Conservation (phyloP, 2,113 vertebrate genomes). For the Trichomycterus rosablanca region DNA sequence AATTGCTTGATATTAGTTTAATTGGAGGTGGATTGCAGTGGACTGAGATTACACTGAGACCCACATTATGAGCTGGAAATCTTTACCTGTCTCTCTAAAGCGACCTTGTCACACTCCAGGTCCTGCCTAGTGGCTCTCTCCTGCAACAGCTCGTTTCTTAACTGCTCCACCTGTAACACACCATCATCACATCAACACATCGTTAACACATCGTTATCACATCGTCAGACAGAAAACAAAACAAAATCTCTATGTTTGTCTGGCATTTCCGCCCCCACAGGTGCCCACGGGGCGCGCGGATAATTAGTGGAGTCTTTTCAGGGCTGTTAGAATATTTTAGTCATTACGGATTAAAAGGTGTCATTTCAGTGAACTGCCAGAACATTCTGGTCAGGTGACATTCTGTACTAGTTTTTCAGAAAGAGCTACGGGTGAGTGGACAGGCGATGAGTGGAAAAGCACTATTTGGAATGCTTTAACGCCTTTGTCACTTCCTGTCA, state of each 20-base stretch:
- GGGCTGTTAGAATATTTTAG: not conserved
- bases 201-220: conserved; percentile 18
- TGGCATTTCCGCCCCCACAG: no score
- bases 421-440: not conserved
- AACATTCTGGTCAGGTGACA: conserved; percentile 49
- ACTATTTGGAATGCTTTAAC: conserved; percentile 1
- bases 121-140: conserved; percentile 88
- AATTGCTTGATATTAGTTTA: no score
- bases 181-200: conserved; percentile 50
- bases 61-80: conserved; percentile 5
- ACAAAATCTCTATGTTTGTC: not conserved
- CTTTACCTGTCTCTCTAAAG: conserved; percentile 92
- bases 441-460: not conserved
- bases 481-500: no score
- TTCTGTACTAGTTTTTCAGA: conserved; percentile 32
- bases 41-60: not conserved
- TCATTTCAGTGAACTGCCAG: conserved; percentile 37
- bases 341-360: conserved; percentile 4
- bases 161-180: conserved; percentile 85
- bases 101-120: conserved; percentile 94
- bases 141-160: conserved; percentile 89
- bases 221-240: conserved; percentile 25
- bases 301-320: conserved; percentile 4
- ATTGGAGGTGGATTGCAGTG: not conserved
- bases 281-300: not conserved